These are phyloP conservation scores for Belonocnema kinseyi DNA, from an alignment of 1,140 invertebrate genomes.

Conservation along the genomic window DNA sequence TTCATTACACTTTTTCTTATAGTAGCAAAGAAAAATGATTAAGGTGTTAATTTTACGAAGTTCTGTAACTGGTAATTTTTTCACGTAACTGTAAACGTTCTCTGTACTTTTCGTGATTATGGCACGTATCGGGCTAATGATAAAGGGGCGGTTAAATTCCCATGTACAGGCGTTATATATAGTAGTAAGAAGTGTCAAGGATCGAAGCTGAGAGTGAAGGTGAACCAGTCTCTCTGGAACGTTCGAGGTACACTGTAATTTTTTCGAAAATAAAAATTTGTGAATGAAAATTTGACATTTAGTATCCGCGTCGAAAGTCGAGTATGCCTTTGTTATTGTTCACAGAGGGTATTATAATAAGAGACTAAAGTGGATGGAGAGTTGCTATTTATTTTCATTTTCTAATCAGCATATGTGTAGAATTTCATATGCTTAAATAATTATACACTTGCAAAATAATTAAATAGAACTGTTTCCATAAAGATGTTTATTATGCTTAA, in stretches of 20 bases:
- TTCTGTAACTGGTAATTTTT: not conserved
- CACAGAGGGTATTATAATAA: slow-evolving; percentile 2
- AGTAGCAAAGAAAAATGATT: not conserved
- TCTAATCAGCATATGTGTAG: slow-evolving; percentile 6
- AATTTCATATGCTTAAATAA: slow-evolving; percentile 22
- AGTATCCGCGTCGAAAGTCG: not conserved
- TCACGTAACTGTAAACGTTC: slow-evolving; percentile 3
- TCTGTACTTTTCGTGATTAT: slow-evolving; percentile 21
- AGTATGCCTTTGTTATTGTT: not conserved
- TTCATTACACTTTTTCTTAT: not conserved
- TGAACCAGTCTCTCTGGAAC: slow-evolving; percentile 14
- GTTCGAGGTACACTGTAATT: not conserved
- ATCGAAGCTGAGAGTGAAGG: slow-evolving; percentile 26
- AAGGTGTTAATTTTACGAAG: slow-evolving; percentile 7
- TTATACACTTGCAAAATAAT: slow-evolving; percentile 7
- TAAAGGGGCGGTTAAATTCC: slow-evolving; percentile 12
- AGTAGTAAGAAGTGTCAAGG: slow-evolving; percentile 18
- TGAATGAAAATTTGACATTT: slow-evolving; percentile 23
- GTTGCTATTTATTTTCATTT: slow-evolving; percentile 21
- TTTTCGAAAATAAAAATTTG: slow-evolving; percentile 7
- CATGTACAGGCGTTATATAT: not conserved
- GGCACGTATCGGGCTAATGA: slow-evolving; percentile 13
- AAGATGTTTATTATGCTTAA: not conserved
- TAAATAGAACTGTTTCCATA: not conserved
- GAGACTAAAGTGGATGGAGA: slow-evolving; percentile 16